Evolutionary conservation across 35 echinoderm and acorn worm genomes (phyloP), one percentile per base, ranked within the genome.

Genomic region (Stichopus chloronotus): DNA sequence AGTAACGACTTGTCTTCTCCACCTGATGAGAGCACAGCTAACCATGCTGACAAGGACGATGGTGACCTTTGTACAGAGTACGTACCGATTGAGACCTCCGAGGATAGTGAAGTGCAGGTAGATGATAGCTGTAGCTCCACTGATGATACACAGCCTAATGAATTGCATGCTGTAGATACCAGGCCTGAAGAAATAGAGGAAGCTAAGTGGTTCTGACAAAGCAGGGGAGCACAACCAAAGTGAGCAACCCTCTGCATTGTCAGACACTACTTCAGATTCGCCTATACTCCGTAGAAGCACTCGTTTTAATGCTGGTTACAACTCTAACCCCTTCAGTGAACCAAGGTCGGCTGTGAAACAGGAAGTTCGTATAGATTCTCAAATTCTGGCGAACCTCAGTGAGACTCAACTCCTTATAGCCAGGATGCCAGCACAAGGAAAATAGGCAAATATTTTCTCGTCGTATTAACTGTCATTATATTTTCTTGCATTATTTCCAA

Each of bases 401-500:
- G 88, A 91, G 52, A 78, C 88, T 14, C 88, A 91, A 52, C n/a
- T 91, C 7, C 72, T 91, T 6, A 17, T 91, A 16, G 72, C 72
- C n/a, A 74, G 54, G 78, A 74, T 91, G 25, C 54, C 77, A 12
- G 16, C 88, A 30, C 23, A 71, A 23, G 52, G 88, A 91, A 84
- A 43, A 43, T 43, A 43, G 30, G 30, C 30, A 43, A n/a, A n/a
- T n/a, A n/a, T n/a, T n/a, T n/a, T n/a, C n/a, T n/a, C n/a, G n/a
- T n/a, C n/a, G n/a, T 43, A 43, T 43, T 43, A 43, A 43, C 3
- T 43, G 30, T 43, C 30, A 43, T 3, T 43, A 43, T 43, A 43
- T 43, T 43, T 43, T 43, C 30, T 43, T 43, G 30, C 3, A 3
- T 43, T 43, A 43, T 43, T 43, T 43, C 3, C 30, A 43, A 0